phyloP scores from a whole-genome alignment of 1,140 invertebrate genomes.

The Pentalonia nigronervosa region DNA sequence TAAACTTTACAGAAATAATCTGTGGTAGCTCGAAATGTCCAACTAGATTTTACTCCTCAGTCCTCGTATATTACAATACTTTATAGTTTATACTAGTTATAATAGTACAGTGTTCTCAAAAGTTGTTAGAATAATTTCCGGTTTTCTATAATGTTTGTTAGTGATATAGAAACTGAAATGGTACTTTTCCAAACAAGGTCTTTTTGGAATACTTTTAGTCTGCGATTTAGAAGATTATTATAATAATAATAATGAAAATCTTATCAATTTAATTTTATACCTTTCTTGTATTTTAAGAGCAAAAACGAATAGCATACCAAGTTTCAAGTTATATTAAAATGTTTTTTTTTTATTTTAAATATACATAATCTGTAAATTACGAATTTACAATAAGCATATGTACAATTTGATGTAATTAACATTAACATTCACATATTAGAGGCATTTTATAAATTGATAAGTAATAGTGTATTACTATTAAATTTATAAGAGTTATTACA shows the following conservation, averaged over 20 bases:
- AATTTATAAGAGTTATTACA: neutral
- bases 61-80: neutral
- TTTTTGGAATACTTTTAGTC: neutral
- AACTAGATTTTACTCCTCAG: neutral
- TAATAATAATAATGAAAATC: neutral
- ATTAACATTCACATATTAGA: too few species aligned
- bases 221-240: neutral
- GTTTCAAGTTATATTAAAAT: too few species aligned
- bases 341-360: too few species aligned
- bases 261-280: neutral
- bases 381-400: too few species aligned
- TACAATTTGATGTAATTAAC: too few species aligned
- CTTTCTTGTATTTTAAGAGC: neutral
- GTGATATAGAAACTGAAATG: neutral
- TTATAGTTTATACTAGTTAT: neutral
- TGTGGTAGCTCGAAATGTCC: neutral
- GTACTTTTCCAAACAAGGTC: neutral
- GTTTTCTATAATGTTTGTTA: neutral
- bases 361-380: too few species aligned
- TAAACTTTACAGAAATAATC: conserved; percentile 30
- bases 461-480: neutral
- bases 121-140: conserved; percentile 41
- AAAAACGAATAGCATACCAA: neutral
- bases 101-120: neutral
- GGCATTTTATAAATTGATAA: too few species aligned